Conservation (phyloP, 2,888 invertebrate genomes). For the Chouioia cunea region DNA sequence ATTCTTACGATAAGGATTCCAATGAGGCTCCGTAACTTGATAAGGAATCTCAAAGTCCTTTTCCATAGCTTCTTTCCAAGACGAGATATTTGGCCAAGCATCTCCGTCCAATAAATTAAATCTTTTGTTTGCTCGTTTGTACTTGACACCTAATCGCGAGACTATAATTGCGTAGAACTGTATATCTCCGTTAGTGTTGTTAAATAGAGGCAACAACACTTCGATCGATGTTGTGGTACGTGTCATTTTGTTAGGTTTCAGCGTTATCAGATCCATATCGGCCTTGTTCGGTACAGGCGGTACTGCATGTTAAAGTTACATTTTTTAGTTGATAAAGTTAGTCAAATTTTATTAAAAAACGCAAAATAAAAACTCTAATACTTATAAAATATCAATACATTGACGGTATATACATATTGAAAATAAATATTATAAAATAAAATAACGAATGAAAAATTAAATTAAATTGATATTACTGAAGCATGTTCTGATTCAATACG, state of each 20-base stretch:
- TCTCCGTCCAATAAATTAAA: slow-evolving; percentile 48
- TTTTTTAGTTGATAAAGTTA: too few species aligned
- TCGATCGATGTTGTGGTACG: slow-evolving; percentile 57
- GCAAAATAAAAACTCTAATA: too few species aligned
- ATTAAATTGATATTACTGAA: too few species aligned
- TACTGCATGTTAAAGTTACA: slow-evolving; percentile 53
- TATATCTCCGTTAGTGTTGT: slow-evolving; percentile 56
- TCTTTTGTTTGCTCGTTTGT: neutral
- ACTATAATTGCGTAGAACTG: slow-evolving; percentile 61
- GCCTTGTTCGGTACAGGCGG: slow-evolving; percentile 56
- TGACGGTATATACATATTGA: too few species aligned
- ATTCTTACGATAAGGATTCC: slow-evolving; percentile 56
- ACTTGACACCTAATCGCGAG: slow-evolving; percentile 50
- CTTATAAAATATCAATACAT: too few species aligned
- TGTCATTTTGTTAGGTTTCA: slow-evolving; percentile 57
- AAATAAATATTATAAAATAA: too few species aligned
- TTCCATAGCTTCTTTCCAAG: slow-evolving; percentile 60
- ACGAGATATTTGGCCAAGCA: slow-evolving; percentile 55
- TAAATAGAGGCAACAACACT: slow-evolving; percentile 60
- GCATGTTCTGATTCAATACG: too few species aligned
- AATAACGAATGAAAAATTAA: too few species aligned
- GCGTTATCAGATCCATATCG: slow-evolving; percentile 57
- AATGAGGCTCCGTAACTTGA: slow-evolving; percentile 57
- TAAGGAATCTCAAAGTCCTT: slow-evolving; percentile 58
- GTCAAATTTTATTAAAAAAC: slow-evolving; percentile 5